Evolutionary conservation across 2,797 vertebrate genomes (phyloP).

Genomic region (Sebastes ruberrimus): DNA sequence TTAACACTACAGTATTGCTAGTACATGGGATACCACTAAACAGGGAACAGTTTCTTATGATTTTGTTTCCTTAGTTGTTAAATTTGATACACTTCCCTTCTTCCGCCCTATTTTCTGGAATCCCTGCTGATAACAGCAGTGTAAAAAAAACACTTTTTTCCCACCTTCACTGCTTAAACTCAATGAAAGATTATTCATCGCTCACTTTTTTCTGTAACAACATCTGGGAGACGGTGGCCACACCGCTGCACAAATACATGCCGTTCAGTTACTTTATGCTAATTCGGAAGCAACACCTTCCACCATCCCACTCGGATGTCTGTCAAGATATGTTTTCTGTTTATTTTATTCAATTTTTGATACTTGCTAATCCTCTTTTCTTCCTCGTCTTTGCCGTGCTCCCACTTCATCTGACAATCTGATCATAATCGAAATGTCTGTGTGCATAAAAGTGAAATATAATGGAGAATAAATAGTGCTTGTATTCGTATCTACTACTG

Average conservation of each 20-base stretch:
- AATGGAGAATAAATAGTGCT: background rate
- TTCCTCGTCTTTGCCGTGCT: background rate
- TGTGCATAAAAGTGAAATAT: background rate
- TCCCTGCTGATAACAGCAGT: background rate
- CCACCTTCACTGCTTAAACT: background rate
- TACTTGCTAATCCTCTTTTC: background rate
- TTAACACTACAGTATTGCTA: too few species aligned
- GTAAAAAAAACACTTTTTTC: conserved; percentile 8
- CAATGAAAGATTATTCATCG: background rate
- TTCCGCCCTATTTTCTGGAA: background rate
- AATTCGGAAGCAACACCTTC: conserved; percentile 8
- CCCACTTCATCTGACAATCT: background rate
- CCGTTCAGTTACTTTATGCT: background rate
- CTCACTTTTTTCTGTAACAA: background rate
- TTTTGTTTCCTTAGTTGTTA: background rate
- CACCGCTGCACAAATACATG: conserved; percentile 12
- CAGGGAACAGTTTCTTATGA: background rate
- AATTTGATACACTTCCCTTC: background rate
- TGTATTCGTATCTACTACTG: background rate
- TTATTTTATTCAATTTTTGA: background rate
- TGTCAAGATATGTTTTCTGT: background rate
- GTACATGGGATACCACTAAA: background rate
- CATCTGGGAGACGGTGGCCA: background rate
- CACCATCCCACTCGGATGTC: background rate
- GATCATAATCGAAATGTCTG: background rate